Percentiles rank a stretch among this genome's conserved stretches.
phyloP scores from a whole-genome alignment of 2,888 invertebrate genomes.

The Lysandra coridon region DNA sequence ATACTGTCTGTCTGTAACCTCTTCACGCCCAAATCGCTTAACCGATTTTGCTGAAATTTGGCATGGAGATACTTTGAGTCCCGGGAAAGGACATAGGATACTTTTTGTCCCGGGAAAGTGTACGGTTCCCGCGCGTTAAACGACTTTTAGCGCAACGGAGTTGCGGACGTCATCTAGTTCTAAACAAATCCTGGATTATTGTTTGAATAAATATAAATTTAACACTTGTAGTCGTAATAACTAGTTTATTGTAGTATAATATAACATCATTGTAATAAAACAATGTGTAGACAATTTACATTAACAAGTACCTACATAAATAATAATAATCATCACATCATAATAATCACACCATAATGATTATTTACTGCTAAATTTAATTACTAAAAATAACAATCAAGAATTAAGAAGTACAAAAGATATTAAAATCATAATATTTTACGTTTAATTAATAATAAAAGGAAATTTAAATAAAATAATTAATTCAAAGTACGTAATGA shows the following conservation, averaged over 20 bases:
- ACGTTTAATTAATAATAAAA: slow-evolving; percentile 18
- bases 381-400: neutral
- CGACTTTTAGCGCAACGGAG: too few species aligned
- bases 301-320: neutral
- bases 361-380: slow-evolving; percentile 9
- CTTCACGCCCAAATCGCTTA: too few species aligned
- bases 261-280: neutral
- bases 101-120: too few species aligned
- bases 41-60: too few species aligned
- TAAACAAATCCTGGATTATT: neutral
- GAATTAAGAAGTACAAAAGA: slow-evolving; percentile 9
- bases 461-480: neutral
- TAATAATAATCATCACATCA: neutral
- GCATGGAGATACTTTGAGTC: too few species aligned
- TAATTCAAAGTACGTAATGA: neutral
- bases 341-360: slow-evolving; percentile 5
- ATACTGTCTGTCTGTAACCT: too few species aligned
- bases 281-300: neutral
- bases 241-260: neutral
- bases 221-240: neutral
- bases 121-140: too few species aligned
- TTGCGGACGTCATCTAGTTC: neutral
- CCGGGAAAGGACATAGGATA: too few species aligned
- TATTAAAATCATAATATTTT: slow-evolving; percentile 24
- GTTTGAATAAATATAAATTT: neutral